Evolutionary conservation across 2,113 vertebrate genomes (phyloP).

Genomic region (Struthio camelus): DNA sequence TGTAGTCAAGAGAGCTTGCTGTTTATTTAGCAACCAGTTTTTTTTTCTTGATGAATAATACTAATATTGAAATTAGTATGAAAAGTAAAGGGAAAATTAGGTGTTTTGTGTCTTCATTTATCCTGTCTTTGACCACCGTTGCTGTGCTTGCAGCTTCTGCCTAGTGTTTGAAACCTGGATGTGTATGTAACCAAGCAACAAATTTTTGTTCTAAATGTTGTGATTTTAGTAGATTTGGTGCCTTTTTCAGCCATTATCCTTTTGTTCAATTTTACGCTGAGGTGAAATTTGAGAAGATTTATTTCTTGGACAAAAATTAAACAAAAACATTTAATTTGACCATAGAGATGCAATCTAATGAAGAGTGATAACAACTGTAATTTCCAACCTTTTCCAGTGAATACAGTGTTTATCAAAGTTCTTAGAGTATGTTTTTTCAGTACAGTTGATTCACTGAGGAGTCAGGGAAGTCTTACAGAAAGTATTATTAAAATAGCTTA

Average conservation of each 20-base stretch:
- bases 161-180: neutral
- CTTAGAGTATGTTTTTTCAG: neutral
- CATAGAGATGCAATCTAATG: neutral
- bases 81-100: neutral
- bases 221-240: neutral
- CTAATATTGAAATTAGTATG: neutral
- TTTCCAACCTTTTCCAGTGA: neutral
- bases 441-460: neutral
- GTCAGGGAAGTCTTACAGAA: neutral
- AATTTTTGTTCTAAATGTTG: neutral
- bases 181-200: neutral
- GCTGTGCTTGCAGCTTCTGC: neutral
- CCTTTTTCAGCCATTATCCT: neutral
- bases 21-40: neutral
- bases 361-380: neutral
- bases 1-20: neutral
- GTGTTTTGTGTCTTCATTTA: neutral
- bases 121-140: neutral
- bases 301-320: neutral
- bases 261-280: neutral
- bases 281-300: neutral
- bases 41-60: neutral
- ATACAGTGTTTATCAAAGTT: neutral
- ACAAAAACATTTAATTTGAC: neutral
- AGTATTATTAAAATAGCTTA: neutral